Evolutionary conservation across 2,797 vertebrate genomes (phyloP).

Genomic region (Diglossa cyanea): DNA sequence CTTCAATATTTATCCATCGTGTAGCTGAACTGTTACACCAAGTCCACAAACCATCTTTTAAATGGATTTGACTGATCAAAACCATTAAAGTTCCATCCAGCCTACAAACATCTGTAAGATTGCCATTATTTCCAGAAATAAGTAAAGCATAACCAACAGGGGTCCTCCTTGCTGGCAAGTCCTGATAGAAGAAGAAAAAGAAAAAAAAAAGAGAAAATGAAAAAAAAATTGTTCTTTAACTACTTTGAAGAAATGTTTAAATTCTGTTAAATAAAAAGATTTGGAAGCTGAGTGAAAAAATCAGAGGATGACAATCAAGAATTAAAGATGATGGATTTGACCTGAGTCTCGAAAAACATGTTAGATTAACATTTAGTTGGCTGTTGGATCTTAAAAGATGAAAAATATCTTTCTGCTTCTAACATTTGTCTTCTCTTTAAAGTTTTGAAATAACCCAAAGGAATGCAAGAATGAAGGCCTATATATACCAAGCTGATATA

Average conservation of each 20-base stretch:
- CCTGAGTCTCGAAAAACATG: background rate
- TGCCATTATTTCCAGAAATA: background rate
- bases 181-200: background rate
- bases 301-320: background rate
- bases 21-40: background rate
- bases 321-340: slow-evolving; percentile 48
- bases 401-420: background rate
- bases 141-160: background rate
- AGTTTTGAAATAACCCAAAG: slow-evolving; percentile 43
- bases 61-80: background rate
- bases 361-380: background rate
- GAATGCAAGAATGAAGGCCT: background rate
- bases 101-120: background rate
- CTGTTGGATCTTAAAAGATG: background rate
- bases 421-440: slow-evolving; percentile 14
- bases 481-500: background rate
- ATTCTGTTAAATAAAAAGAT: slow-evolving; percentile 21
- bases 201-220: no score
- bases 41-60: background rate
- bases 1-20: background rate
- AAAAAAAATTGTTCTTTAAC: background rate
- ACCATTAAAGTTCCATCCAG: background rate
- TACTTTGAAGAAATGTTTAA: slow-evolving; percentile 25
- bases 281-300: slow-evolving; percentile 32
- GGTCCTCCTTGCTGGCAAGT: background rate